Evolutionary conservation across 2,797 vertebrate species (phyloP).

Genomic region (Enteromius afrohamiltoni): DNA sequence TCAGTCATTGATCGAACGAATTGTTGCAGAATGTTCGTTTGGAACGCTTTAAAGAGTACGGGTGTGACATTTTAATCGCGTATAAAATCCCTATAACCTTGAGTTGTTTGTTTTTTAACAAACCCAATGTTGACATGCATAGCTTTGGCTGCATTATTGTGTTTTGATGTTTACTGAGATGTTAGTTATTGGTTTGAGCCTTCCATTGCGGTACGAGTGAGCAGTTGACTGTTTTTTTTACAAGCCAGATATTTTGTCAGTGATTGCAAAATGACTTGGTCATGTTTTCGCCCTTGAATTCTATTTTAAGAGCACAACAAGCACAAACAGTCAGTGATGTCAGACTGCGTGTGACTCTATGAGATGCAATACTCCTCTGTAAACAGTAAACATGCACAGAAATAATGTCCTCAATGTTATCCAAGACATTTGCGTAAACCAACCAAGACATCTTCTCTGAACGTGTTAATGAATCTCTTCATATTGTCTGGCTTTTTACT

Average conservation of each 20-base stretch:
- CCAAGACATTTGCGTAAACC: neutral
- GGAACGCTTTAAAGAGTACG: neutral
- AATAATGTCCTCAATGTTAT: neutral
- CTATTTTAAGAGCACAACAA: slow-evolving; percentile 49
- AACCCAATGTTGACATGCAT: neutral
- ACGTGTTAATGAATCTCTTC: neutral
- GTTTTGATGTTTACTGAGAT: neutral
- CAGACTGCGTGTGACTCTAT: slow-evolving; percentile 44
- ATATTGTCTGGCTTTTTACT: neutral
- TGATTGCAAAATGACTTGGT: slow-evolving; percentile 46
- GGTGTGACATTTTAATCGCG: neutral
- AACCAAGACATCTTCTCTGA: neutral
- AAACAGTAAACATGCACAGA: slow-evolving; percentile 47
- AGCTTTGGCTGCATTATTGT: neutral
- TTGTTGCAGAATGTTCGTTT: neutral
- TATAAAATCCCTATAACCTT: neutral
- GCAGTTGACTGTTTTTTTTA: neutral
- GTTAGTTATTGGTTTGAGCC: neutral
- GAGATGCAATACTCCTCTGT: slow-evolving; percentile 27
- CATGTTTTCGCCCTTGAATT: slow-evolving; percentile 28
- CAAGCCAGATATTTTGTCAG: slow-evolving; percentile 33
- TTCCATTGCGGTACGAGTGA: neutral
- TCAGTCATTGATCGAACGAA: neutral
- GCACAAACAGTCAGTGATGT: slow-evolving; percentile 35
- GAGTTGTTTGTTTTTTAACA: neutral